Evolutionary conservation across 2,888 invertebrate species (phyloP).

Genomic region (Erpobdella octoculata): DNA sequence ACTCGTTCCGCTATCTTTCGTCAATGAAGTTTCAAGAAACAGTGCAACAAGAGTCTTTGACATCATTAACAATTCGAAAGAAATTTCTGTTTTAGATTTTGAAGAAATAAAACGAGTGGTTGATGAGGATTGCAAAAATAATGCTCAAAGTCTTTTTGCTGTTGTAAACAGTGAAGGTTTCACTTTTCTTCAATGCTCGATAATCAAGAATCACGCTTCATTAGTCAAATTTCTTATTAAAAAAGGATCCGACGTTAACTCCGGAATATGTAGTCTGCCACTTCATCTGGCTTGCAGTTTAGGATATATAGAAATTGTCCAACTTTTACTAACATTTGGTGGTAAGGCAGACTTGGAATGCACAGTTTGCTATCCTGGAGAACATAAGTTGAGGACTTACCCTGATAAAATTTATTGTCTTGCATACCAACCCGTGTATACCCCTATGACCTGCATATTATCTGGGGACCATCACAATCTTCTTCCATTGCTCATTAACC

Average conservation of each 20-base stretch:
- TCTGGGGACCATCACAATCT: conserved; percentile 43
- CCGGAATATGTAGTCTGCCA: conserved; percentile 67
- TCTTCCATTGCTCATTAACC: conserved; percentile 39
- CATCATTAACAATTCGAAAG: conserved; percentile 28
- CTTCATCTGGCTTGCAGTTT: conserved; percentile 67
- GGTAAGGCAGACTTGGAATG: conserved; percentile 66
- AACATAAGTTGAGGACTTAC: conserved; percentile 55
- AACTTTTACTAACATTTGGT: conserved; percentile 63
- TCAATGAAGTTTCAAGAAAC: conserved; percentile 34
- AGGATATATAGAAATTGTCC: conserved; percentile 65
- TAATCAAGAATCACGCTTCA: conserved; percentile 65
- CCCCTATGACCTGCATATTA: conserved; percentile 49
- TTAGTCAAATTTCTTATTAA: conserved; percentile 55
- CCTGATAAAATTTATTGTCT: conserved; percentile 43
- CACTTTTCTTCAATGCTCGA: conserved; percentile 67
- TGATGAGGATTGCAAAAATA: conserved; percentile 35
- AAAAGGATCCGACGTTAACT: conserved; percentile 61
- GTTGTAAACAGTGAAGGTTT: conserved; percentile 56
- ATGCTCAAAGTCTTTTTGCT: conserved; percentile 34
- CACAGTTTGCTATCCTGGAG: conserved; percentile 69
- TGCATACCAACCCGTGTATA: conserved; percentile 44
- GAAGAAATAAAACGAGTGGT: conserved; percentile 37
- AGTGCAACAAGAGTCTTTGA: conserved; percentile 37
- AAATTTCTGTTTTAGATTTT: conserved; percentile 33
- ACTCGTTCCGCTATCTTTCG: conserved; percentile 38